phyloP scores from a whole-genome alignment of 2,888 invertebrate genomes.

The Muschampia plurimacula region DNA sequence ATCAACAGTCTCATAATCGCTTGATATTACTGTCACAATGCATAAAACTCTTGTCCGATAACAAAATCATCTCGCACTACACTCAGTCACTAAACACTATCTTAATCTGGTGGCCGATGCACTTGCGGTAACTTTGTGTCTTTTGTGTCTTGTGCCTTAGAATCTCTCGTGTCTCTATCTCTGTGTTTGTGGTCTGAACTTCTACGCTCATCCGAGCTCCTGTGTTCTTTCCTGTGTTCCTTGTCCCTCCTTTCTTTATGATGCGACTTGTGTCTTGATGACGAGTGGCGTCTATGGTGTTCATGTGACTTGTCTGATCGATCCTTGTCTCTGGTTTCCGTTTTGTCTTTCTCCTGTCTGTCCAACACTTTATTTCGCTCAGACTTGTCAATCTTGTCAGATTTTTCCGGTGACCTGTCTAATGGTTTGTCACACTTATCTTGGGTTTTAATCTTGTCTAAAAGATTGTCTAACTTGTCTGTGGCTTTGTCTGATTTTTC shows the following conservation, averaged over 20 bases:
- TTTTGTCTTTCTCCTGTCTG: constrained; percentile 38
- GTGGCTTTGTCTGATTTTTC: constrained; percentile 36
- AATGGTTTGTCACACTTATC: constrained; percentile 37
- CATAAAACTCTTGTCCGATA: constrained; percentile 13
- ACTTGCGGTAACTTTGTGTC: constrained; percentile 63
- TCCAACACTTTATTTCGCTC: constrained; percentile 36
- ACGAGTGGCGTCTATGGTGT: constrained; percentile 69
- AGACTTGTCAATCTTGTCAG: constrained; percentile 37
- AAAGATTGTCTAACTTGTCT: not conserved
- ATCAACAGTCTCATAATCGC: not conserved
- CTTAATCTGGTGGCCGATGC: constrained; percentile 49
- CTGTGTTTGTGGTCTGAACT: constrained; percentile 59
- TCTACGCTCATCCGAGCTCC: constrained; percentile 60
- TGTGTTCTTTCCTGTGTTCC: constrained; percentile 67
- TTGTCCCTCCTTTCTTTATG: constrained; percentile 61
- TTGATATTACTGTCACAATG: constrained; percentile 17
- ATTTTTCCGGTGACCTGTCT: constrained; percentile 34
- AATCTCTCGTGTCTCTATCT: constrained; percentile 42
- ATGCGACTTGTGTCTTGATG: constrained; percentile 69
- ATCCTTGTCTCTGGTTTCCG: not conserved
- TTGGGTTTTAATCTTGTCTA: constrained; percentile 33
- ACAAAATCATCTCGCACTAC: constrained; percentile 13
- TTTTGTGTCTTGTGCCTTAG: constrained; percentile 45
- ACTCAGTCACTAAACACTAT: not conserved
- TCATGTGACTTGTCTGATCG: constrained; percentile 54